A percentile compares a stretch with the other conserved stretches of the same genome.
Evolutionary conservation across 2,888 invertebrate genomes (phyloP).

Genomic region (Pristionchus mayeri): DNA sequence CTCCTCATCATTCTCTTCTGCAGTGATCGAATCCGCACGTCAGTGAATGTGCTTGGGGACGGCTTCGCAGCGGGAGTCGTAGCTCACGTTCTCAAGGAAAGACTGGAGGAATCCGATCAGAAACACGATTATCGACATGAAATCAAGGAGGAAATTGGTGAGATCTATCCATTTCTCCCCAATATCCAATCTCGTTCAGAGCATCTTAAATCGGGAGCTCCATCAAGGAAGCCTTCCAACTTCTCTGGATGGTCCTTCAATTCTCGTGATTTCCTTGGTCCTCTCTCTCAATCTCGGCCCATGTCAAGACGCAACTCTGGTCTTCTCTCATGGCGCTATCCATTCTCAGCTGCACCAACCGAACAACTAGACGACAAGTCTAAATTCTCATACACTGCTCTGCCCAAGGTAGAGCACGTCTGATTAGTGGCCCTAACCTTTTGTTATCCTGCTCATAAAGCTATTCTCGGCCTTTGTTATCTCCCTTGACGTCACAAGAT

Average conservation of each 20-base stretch:
- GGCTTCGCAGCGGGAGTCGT: constrained; percentile 72
- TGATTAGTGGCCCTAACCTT: not conserved
- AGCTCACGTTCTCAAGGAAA: constrained; percentile 61
- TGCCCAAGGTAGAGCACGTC: constrained; percentile 62
- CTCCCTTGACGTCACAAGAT: not conserved
- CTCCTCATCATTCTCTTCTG: not conserved
- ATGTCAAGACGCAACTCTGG: constrained; percentile 28
- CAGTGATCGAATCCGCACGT: constrained; percentile 74
- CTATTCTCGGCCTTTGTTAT: not conserved
- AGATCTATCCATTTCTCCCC: not conserved
- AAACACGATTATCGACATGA: constrained; percentile 68
- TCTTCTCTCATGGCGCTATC: constrained; percentile 44
- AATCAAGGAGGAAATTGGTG: constrained; percentile 71
- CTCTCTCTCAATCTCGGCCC: constrained; percentile 35
- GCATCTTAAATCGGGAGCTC: constrained; percentile 63
- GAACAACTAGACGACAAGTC: too few species aligned
- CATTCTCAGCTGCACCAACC: constrained; percentile 49
- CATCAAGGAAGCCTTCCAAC: constrained; percentile 42
- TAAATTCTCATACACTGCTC: constrained; percentile 59
- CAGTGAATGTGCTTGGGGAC: constrained; percentile 74
- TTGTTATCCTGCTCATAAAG: not conserved
- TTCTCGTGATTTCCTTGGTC: constrained; percentile 48
- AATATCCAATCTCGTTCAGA: too few species aligned
- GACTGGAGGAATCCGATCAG: constrained; percentile 67
- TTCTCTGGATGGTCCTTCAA: constrained; percentile 48